A percentile compares a stretch with the other conserved stretches of the same genome.
These are phyloP conservation scores for Drosophila chauvacae DNA, from an alignment of 1,140 invertebrate species.

Conservation along the genomic window DNA sequence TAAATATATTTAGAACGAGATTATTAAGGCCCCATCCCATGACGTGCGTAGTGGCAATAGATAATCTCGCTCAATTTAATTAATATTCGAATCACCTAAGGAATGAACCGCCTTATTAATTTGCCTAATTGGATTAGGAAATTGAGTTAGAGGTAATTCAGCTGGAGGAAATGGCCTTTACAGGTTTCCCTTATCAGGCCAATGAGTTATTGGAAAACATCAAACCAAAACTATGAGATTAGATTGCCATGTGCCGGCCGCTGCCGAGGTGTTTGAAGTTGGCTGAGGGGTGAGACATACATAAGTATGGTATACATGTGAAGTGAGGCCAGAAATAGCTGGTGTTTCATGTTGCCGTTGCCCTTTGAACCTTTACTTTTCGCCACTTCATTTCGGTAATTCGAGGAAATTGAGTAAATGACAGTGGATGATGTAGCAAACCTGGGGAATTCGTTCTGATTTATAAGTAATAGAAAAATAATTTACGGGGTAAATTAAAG, in stretches of 20 bases:
- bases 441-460: neutral
- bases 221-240: constrained; percentile 51
- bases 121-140: constrained; percentile 51
- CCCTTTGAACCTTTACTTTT: constrained; percentile 57
- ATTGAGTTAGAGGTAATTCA: constrained; percentile 29
- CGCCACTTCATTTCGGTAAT: constrained; percentile 3
- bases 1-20: neutral
- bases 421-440: constrained; percentile 8
- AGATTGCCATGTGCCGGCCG: constrained; percentile 47
- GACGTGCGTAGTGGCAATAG: constrained; percentile 10
- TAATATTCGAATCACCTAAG: neutral
- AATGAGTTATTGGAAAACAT: constrained; percentile 46
- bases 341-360: constrained; percentile 52
- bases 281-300: neutral
- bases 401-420: constrained; percentile 1
- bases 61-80: constrained; percentile 15
- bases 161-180: constrained; percentile 5
- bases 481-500: neutral
- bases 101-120: neutral
- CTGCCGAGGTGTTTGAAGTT: constrained; percentile 14
- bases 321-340: constrained; percentile 57
- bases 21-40: neutral
- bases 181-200: constrained; percentile 22
- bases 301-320: neutral
- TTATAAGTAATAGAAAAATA: neutral